phyloP scores from a whole-genome alignment of 2,888 invertebrate genomes.

The Tubiluchus corallicola region DNA sequence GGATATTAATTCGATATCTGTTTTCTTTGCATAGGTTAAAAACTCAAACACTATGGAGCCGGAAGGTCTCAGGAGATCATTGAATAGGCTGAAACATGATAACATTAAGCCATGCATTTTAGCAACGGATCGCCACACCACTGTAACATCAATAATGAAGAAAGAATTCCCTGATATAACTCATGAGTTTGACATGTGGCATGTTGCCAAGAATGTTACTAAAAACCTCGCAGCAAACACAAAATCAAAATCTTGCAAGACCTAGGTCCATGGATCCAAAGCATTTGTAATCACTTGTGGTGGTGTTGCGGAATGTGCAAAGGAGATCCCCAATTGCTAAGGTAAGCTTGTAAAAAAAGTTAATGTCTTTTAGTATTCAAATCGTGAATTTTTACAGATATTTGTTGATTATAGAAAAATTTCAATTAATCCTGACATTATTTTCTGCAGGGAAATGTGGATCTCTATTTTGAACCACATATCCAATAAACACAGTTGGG shows the following conservation, averaged over 20 bases:
- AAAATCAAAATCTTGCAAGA: no score
- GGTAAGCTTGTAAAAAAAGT: no score
- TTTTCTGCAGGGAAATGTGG: constrained; percentile 3
- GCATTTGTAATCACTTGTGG: background rate
- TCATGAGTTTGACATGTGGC: background rate
- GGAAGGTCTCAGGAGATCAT: background rate
- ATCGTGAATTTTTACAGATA: no score
- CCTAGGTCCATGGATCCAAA: background rate
- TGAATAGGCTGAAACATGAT: background rate
- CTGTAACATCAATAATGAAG: background rate
- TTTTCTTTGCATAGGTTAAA: no score
- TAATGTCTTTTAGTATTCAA: no score
- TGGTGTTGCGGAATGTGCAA: background rate
- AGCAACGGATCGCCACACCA: background rate
- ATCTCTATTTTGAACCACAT: background rate
- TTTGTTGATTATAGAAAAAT: no score
- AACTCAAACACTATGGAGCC: no score
- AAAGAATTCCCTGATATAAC: background rate
- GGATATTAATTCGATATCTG: no score
- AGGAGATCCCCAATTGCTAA: no score
- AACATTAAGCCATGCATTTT: background rate
- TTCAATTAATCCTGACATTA: no score
- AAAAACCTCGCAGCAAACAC: no score
- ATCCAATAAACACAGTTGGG: background rate
- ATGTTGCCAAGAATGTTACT: background rate